Conservation (phyloP, 2,888 invertebrate species). For the Podotricha telesiphe region DNA sequence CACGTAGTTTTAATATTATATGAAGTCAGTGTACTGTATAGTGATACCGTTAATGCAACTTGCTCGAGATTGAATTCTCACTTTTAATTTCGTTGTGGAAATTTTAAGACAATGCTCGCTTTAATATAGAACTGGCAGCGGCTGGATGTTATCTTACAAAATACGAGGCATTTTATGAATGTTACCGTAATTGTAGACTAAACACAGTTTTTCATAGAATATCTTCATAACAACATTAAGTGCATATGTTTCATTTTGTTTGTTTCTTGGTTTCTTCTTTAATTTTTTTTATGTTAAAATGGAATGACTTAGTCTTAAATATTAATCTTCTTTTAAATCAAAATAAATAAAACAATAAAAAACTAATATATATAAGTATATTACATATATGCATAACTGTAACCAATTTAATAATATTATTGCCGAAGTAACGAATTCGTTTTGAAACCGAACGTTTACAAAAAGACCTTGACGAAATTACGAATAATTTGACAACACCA, state of each 20-base stretch:
- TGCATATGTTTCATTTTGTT: not conserved
- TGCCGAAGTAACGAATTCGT: constrained; percentile 35
- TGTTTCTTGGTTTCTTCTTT: too few relatives aligned
- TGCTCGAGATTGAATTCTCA: constrained; percentile 70
- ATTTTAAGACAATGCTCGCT: constrained; percentile 54
- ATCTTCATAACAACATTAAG: not conserved
- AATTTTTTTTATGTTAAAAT: too few relatives aligned
- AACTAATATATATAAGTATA: not conserved
- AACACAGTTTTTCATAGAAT: not conserved
- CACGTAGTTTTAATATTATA: constrained; percentile 64
- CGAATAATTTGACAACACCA: constrained; percentile 59
- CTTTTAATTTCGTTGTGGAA: constrained; percentile 76
- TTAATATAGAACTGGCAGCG: constrained; percentile 31
- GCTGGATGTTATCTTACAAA: constrained; percentile 25
- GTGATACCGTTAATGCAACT: constrained; percentile 67
- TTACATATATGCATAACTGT: not conserved
- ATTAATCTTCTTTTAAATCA: not conserved
- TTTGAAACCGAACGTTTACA: constrained; percentile 60
- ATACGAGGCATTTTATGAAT: not conserved
- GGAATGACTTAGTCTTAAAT: not conserved
- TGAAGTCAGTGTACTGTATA: constrained; percentile 67
- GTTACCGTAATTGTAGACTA: not conserved
- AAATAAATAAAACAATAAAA: constrained; percentile 8
- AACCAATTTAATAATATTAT: constrained; percentile 8
- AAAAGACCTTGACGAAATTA: constrained; percentile 61